These are phyloP conservation scores for Tupiocoris notatus DNA, from an alignment of 2,888 invertebrate species.

Conservation along the genomic window DNA sequence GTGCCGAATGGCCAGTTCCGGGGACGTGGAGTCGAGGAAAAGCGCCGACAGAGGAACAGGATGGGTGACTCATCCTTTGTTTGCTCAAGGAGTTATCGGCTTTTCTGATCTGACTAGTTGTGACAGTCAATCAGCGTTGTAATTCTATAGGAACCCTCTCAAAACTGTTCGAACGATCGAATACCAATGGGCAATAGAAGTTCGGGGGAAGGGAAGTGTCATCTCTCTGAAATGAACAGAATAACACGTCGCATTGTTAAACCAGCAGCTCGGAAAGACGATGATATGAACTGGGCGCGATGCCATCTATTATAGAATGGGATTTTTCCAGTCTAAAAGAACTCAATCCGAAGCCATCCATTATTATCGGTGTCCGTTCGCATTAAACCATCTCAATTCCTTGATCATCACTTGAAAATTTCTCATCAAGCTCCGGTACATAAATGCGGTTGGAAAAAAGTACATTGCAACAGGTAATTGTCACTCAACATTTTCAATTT, in stretches of 20 bases:
- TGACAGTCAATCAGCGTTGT: conserved; percentile 40
- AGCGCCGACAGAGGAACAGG: background rate
- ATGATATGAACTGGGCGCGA: too few species aligned
- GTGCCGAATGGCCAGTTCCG: conserved; percentile 31
- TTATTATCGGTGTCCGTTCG: too few species aligned
- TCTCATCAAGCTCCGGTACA: too few species aligned
- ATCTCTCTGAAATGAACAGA: background rate
- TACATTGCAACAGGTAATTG: too few species aligned
- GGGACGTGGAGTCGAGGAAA: conserved; percentile 6
- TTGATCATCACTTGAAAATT: too few species aligned
- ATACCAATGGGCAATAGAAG: conserved; percentile 29
- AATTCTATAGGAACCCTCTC: conserved; percentile 23
- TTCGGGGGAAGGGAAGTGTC: background rate
- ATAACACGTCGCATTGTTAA: background rate
- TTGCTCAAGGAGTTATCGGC: conserved; percentile 34
- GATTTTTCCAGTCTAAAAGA: too few species aligned
- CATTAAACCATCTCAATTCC: too few species aligned
- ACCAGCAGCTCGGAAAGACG: background rate
- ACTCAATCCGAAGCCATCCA: too few species aligned
- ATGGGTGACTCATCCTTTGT: conserved; percentile 35
- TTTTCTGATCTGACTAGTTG: conserved; percentile 38
- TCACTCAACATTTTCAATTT: too few species aligned
- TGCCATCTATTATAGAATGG: too few species aligned
- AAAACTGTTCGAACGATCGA: conserved; percentile 26
- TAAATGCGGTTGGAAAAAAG: too few species aligned